Conservation (phyloP, 2,797 vertebrate genomes). For the Hoplostethus mediterraneus region DNA sequence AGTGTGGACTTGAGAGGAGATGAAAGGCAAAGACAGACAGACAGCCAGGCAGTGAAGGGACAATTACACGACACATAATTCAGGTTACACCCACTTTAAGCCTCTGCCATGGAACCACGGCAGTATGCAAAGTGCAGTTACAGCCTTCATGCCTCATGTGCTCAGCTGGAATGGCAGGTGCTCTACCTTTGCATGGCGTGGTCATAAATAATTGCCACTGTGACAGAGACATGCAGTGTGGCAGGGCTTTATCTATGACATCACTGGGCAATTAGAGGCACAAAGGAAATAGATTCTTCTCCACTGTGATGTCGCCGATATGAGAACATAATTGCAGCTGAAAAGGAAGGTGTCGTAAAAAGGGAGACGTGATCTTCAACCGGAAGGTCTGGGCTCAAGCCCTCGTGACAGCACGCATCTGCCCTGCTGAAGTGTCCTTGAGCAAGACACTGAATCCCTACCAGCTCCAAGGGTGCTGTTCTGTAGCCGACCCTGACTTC, state of each 20-base stretch:
- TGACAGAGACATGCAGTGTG: not conserved
- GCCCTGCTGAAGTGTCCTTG: no score
- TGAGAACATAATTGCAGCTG: not conserved
- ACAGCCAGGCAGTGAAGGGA: constrained; percentile 1
- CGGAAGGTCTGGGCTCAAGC: no score
- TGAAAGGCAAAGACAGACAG: constrained; percentile 10
- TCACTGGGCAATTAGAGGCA: constrained; percentile 1
- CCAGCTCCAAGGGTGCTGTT: no score
- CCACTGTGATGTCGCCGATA: not conserved
- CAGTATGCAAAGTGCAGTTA: constrained; percentile 54
- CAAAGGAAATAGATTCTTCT: not conserved
- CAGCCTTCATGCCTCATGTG: constrained; percentile 19
- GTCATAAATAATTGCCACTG: not conserved
- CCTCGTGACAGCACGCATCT: no score
- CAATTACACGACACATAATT: not conserved
- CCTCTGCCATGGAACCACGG: not conserved
- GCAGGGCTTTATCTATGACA: constrained; percentile 26
- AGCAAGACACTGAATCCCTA: no score
- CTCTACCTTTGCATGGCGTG: constrained; percentile 32
- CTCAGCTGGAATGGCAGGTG: constrained; percentile 12
- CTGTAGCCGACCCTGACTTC: no score
- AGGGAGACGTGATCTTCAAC: no score
- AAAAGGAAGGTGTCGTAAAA: no score
- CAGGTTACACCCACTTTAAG: not conserved
- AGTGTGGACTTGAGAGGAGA: not conserved